These are phyloP conservation scores for Phoxinus phoxinus DNA, from an alignment of 2,113 vertebrate species.

Conservation along the genomic window DNA sequence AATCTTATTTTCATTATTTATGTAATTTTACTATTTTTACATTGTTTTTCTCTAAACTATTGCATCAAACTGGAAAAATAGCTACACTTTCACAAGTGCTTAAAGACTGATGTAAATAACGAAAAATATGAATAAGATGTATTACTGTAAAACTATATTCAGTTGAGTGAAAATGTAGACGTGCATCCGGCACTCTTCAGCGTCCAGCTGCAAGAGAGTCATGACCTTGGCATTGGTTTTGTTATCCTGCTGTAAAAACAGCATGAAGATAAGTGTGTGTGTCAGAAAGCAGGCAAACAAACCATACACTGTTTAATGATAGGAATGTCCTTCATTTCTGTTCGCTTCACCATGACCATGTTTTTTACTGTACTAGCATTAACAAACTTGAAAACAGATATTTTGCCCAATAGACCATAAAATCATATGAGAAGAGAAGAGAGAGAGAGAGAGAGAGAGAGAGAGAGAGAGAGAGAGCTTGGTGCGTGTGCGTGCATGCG, in stretches of 20 bases:
- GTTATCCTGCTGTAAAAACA: constrained; percentile 65
- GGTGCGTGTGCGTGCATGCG: no score
- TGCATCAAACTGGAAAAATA: neutral
- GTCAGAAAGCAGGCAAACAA: neutral
- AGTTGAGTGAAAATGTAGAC: constrained; percentile 19
- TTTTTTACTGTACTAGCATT: neutral
- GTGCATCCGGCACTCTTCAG: constrained; percentile 46
- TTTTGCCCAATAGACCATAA: neutral
- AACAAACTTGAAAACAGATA: neutral
- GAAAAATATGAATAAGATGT: neutral
- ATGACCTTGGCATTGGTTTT: constrained; percentile 73
- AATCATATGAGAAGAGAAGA: neutral
- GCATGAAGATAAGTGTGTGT: constrained; percentile 40
- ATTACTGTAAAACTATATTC: neutral
- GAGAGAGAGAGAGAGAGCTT: no score
- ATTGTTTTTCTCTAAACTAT: neutral
- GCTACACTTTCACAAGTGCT: neutral
- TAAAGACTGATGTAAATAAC: neutral
- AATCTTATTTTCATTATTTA: neutral
- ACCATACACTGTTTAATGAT: constrained; percentile 53
- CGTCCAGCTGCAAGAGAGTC: constrained; percentile 68
- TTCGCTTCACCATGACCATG: neutral
- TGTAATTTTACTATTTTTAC: neutral
- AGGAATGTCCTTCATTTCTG: constrained; percentile 47
- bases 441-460: no score